Percentiles rank a stretch among this genome's conserved stretches.
Conservation (phyloP, 2,797 vertebrate genomes). For the Fringilla coelebs region DNA sequence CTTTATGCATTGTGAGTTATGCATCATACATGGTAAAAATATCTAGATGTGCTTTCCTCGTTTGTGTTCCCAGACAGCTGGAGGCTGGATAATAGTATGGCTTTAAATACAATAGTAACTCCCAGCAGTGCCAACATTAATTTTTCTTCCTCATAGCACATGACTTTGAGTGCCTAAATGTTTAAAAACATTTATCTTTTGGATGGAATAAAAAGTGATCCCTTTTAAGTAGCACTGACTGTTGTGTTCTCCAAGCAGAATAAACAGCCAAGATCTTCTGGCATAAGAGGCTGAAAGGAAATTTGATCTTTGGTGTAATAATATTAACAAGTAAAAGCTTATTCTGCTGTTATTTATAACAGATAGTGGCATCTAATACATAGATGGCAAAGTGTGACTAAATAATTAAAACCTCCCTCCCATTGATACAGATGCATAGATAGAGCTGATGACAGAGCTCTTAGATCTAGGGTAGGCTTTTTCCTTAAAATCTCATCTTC, state of each 20-base stretch:
- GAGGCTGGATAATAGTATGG: neutral
- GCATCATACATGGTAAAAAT: neutral
- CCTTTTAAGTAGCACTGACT: neutral
- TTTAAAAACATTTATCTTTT: conserved; percentile 39
- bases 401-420: neutral
- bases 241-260: neutral
- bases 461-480: neutral
- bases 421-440: neutral
- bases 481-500: neutral
- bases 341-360: neutral
- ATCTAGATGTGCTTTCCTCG: neutral
- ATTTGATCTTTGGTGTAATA: neutral
- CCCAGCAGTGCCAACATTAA: neutral
- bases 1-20: neutral
- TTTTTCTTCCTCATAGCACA: neutral
- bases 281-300: neutral
- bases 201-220: neutral
- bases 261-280: neutral
- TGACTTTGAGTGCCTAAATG: neutral
- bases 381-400: neutral
- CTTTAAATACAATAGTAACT: conserved; percentile 25
- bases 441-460: neutral
- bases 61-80: neutral
- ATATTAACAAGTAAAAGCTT: conserved; percentile 12
- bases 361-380: neutral